Evolutionary conservation across 2,888 invertebrate species (phyloP).

Genomic region (Lasioglossum marginatum): DNA sequence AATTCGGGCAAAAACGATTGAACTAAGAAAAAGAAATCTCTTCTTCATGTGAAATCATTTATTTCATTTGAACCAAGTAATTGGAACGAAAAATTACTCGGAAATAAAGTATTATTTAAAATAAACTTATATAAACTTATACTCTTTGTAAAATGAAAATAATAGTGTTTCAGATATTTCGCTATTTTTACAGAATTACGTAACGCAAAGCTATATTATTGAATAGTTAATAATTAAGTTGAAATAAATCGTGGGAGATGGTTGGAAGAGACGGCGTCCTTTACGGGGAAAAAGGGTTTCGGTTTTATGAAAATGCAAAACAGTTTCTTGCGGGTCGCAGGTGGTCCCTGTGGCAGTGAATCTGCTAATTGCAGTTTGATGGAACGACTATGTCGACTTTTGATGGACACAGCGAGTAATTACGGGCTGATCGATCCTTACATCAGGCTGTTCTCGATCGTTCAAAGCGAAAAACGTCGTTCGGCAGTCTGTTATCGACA

Average conservation of each 20-base stretch:
- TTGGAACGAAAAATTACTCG: too few relatives aligned
- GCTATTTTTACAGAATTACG: not conserved
- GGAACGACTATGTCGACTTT: conserved; percentile 1
- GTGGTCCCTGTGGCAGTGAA: not conserved
- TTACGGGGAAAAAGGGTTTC: not conserved
- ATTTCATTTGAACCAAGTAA: too few relatives aligned
- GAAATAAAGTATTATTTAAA: too few relatives aligned
- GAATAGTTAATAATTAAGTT: not conserved
- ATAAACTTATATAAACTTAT: too few relatives aligned
- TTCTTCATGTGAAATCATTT: too few relatives aligned
- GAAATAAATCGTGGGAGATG: not conserved
- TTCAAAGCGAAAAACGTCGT: conserved; percentile 18
- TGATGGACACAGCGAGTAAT: conserved; percentile 1
- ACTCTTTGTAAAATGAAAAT: too few relatives aligned
- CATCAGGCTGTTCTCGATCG: conserved; percentile 4
- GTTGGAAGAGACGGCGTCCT: not conserved
- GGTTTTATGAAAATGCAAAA: not conserved
- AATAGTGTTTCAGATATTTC: too few relatives aligned
- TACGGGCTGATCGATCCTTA: not conserved
- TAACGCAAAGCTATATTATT: not conserved
- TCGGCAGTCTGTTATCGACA: conserved; percentile 30
- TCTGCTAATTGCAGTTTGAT: not conserved
- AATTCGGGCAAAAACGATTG: too few relatives aligned
- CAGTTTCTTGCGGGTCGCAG: not conserved
- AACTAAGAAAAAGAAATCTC: too few relatives aligned